Evolutionary conservation across 2,797 vertebrate genomes (phyloP).

Genomic region (Paratrypauchen microcephalus): DNA sequence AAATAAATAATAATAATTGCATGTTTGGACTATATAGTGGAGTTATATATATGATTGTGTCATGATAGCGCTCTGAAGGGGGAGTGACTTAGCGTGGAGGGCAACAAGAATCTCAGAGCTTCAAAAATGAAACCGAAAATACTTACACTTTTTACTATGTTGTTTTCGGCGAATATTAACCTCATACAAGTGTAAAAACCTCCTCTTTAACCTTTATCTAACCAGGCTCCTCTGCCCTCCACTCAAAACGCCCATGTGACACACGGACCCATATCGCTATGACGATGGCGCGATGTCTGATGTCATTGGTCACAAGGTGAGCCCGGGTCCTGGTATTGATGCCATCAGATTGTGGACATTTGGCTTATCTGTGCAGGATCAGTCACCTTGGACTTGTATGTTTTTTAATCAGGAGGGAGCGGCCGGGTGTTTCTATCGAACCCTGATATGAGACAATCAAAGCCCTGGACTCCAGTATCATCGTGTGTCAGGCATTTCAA

Average conservation of each 20-base stretch:
- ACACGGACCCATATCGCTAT: slow-evolving; percentile 51
- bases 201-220: background rate
- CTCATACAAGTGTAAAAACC: no score
- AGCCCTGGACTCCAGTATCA: slow-evolving; percentile 53
- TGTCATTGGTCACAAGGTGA: slow-evolving; percentile 69
- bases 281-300: slow-evolving; percentile 28
- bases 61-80: no score
- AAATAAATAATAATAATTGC: no score
- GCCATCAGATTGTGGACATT: slow-evolving; percentile 61
- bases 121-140: no score
- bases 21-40: no score
- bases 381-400: slow-evolving; percentile 70
- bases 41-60: no score
- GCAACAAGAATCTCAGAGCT: no score
- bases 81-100: no score
- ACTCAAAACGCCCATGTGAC: background rate
- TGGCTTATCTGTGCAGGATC: slow-evolving; percentile 72
- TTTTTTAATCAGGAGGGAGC: slow-evolving; percentile 63
- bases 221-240: no score
- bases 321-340: slow-evolving; percentile 50
- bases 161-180: no score
- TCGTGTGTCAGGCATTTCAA: slow-evolving; percentile 48
- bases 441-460: slow-evolving; percentile 69
- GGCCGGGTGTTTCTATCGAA: slow-evolving; percentile 45
- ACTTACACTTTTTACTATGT: no score